Percentiles rank a stretch among this genome's conserved stretches.
These are phyloP conservation scores for Sussaba pulchella DNA, from an alignment of 2,888 invertebrate species.

Conservation along the genomic window DNA sequence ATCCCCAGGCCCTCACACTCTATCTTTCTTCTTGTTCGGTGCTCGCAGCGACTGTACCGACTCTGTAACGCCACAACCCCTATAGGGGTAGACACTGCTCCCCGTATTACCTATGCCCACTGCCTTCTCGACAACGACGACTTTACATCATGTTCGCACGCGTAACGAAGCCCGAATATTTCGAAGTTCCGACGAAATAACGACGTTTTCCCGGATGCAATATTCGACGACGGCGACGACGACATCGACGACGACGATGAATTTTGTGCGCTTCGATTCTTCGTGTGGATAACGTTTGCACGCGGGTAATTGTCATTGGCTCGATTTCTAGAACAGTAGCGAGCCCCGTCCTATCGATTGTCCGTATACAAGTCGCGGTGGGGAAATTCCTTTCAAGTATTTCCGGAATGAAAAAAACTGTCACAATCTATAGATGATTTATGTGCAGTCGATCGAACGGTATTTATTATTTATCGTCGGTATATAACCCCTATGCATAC, in stretches of 20 bases:
- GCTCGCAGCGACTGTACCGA: background rate
- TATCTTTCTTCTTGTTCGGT: conserved; percentile 29
- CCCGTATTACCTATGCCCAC: background rate
- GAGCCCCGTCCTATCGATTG: too few species aligned
- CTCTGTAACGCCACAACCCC: conserved; percentile 2
- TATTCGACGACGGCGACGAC: too few species aligned
- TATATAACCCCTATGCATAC: too few species aligned
- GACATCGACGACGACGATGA: conserved; percentile 6
- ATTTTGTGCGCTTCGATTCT: conserved; percentile 23
- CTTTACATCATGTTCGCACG: conserved; percentile 5
- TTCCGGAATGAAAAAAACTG: too few species aligned
- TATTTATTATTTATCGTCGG: too few species aligned
- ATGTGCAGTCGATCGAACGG: too few species aligned
- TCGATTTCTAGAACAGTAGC: too few species aligned
- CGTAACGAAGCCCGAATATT: conserved; percentile 4
- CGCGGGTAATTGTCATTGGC: conserved; percentile 13
- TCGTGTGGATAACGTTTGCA: background rate
- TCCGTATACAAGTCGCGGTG: background rate
- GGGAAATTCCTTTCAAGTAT: background rate
- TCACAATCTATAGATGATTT: too few species aligned
- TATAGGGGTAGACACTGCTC: background rate
- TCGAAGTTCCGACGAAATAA: conserved; percentile 42
- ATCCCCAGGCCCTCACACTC: conserved; percentile 18
- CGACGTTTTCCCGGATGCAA: conserved; percentile 26
- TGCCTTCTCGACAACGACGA: conserved; percentile 9